These are phyloP conservation scores for Prionailurus bengalensis DNA, from an alignment of 2,113 vertebrate species.

Conservation along the genomic window DNA sequence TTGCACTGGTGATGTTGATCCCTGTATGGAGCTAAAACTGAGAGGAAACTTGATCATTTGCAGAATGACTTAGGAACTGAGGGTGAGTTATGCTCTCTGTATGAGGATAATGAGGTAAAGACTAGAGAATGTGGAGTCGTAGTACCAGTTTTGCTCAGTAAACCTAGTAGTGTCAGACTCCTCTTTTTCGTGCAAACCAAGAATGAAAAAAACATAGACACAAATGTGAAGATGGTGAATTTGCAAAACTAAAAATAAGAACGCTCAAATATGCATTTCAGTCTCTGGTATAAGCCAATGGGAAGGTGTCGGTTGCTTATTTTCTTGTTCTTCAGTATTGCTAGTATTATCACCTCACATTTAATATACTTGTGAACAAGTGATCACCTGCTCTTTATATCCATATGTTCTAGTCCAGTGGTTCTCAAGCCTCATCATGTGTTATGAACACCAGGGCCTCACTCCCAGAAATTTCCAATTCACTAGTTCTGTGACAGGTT, in stretches of 20 bases:
- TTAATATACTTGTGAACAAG: neutral
- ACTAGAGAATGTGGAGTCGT: neutral
- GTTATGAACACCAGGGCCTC: neutral
- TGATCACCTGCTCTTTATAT: neutral
- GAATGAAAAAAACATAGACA: neutral
- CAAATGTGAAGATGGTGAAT: neutral
- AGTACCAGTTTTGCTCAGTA: neutral
- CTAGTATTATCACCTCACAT: neutral
- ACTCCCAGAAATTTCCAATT: neutral
- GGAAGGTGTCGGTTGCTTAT: neutral
- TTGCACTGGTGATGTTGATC: constrained; percentile 47
- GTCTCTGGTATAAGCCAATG: neutral
- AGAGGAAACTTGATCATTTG: constrained; percentile 69
- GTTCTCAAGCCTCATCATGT: neutral
- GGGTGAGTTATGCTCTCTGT: neutral
- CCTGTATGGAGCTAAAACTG: constrained; percentile 59
- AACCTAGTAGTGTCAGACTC: neutral
- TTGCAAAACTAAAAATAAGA: neutral
- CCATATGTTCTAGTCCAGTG: neutral
- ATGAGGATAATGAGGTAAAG: constrained; percentile 33
- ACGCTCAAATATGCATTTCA: neutral
- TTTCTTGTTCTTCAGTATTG: neutral
- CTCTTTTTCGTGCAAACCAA: neutral
- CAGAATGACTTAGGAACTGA: constrained; percentile 55
- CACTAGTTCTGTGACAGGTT: neutral